These are phyloP conservation scores for Enteromius afrohamiltoni DNA, from an alignment of 2,797 vertebrate genomes.

Conservation along the genomic window DNA sequence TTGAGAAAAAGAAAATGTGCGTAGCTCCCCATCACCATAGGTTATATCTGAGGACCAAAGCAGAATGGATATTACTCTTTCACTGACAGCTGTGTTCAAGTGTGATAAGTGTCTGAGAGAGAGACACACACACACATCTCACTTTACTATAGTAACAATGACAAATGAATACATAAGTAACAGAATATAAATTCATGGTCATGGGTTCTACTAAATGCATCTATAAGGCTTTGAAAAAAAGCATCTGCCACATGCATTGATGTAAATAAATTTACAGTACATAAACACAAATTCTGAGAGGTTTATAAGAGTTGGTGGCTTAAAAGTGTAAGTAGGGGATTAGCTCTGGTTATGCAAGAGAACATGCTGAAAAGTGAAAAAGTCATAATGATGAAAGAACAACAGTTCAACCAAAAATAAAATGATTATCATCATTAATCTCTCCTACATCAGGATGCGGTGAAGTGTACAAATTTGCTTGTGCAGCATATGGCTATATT, in stretches of 20 bases:
- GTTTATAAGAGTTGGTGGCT: conserved; percentile 16
- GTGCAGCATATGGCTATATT: not conserved
- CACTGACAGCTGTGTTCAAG: conserved; percentile 14
- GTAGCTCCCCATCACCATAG: conserved; percentile 22
- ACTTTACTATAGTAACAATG: conserved; percentile 1
- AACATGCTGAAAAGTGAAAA: not conserved
- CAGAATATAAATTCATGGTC: not conserved
- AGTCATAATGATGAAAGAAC: not conserved
- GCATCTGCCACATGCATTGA: not conserved
- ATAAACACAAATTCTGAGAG: not conserved
- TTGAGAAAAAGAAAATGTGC: conserved; percentile 16
- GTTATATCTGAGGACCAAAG: conserved; percentile 32
- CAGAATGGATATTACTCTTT: conserved; percentile 29
- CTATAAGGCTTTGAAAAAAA: not conserved
- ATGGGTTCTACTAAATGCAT: not conserved
- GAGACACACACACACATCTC: not conserved
- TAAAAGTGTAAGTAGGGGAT: conserved; percentile 32
- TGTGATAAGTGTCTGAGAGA: not conserved
- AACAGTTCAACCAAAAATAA: not conserved
- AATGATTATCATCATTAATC: not conserved
- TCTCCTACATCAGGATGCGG: not conserved
- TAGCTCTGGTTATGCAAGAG: conserved; percentile 33
- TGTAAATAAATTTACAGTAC: not conserved
- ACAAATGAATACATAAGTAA: not conserved
- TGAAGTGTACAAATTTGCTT: not conserved